A percentile compares a stretch with the other conserved stretches of the same genome.
Evolutionary conservation across 2,888 invertebrate species (phyloP).

Genomic region (Ectobius pallidus): DNA sequence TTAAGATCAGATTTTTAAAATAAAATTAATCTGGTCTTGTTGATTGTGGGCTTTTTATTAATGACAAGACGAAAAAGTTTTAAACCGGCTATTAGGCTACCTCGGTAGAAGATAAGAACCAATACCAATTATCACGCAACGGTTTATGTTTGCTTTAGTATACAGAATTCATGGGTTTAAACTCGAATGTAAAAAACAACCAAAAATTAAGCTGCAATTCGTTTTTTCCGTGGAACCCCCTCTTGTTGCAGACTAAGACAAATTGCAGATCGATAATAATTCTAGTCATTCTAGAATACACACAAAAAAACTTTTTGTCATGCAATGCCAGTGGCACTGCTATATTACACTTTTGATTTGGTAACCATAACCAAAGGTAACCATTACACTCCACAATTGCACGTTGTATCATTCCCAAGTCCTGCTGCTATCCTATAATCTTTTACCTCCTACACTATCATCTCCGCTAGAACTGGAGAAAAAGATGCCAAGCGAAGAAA

Average conservation of each 20-base stretch:
- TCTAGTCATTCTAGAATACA: slow-evolving; percentile 1
- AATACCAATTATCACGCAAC: too few species aligned
- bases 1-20: too few species aligned
- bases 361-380: slow-evolving; percentile 25
- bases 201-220: too few species aligned
- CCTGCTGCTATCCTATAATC: slow-evolving; percentile 11
- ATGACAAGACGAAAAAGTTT: too few species aligned
- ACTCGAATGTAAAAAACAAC: too few species aligned
- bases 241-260: neutral
- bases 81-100: too few species aligned
- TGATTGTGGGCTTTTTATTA: too few species aligned
- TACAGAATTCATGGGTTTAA: too few species aligned
- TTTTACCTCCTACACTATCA: slow-evolving; percentile 9
- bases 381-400: slow-evolving; percentile 23
- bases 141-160: too few species aligned
- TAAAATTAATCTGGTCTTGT: too few species aligned
- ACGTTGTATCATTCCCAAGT: slow-evolving; percentile 5
- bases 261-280: slow-evolving; percentile 18
- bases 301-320: slow-evolving; percentile 1
- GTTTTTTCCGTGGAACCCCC: neutral
- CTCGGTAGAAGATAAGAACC: too few species aligned
- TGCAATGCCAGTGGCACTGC: neutral
- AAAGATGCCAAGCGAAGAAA: neutral
- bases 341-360: slow-evolving; percentile 26
- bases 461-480: neutral